These are phyloP conservation scores for Littorina saxatilis DNA, from an alignment of 1,140 invertebrate species.

Conservation along the genomic window DNA sequence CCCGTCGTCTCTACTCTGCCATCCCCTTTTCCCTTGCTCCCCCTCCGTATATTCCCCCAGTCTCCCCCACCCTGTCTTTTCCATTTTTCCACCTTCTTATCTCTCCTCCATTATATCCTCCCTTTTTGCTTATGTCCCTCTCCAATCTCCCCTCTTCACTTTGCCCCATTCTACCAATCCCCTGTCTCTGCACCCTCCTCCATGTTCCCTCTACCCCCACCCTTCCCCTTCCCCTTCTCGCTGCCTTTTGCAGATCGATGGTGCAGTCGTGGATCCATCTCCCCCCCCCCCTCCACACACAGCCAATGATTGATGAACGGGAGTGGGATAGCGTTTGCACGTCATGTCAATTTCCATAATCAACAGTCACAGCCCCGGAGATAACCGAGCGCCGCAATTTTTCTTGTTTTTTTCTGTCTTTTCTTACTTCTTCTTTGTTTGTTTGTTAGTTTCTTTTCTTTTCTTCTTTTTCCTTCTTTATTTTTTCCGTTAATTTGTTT, in stretches of 20 bases:
- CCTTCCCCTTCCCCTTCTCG: constrained; percentile 3
- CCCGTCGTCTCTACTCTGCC: no score
- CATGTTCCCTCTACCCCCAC: not conserved
- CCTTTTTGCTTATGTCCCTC: not conserved
- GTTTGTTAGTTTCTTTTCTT: not conserved
- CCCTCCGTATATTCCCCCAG: no score
- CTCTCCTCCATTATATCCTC: no score
- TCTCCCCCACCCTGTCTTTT: no score
- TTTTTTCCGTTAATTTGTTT: not conserved
- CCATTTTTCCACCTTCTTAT: no score
- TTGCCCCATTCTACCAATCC: no score
- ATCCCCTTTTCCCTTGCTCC: no score
- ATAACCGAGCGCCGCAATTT: not conserved
- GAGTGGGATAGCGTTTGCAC: constrained; percentile 35
- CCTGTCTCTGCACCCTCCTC: no score
- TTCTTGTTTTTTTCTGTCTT: not conserved
- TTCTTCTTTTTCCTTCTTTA: not conserved
- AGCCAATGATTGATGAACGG: constrained; percentile 34
- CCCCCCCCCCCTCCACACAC: not conserved
- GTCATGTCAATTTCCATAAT: constrained; percentile 43
- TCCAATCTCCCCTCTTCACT: not conserved
- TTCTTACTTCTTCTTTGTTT: no score
- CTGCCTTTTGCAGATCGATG: no score
- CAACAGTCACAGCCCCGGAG: constrained; percentile 36
- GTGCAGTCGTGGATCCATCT: not conserved